Percentiles rank a stretch among this genome's conserved stretches.
These are phyloP conservation scores for Caerostris extrusa DNA, from an alignment of 1,140 invertebrate species.

Conservation along the genomic window DNA sequence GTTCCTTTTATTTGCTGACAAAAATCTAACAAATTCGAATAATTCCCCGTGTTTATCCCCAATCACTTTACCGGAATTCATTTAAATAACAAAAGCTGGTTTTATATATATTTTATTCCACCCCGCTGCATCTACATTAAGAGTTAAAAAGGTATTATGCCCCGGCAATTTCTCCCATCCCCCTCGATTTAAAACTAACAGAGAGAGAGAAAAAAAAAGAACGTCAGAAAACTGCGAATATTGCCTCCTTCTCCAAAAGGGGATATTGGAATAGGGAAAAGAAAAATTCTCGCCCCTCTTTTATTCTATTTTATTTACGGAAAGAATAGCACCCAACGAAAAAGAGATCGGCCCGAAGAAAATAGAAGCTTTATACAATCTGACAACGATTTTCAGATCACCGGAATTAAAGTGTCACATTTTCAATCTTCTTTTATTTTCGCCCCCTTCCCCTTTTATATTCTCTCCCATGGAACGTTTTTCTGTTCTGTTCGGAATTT, in stretches of 20 bases:
- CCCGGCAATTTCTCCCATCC: neutral
- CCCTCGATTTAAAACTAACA: neutral
- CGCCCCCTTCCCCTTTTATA: neutral
- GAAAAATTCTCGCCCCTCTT: constrained; percentile 11
- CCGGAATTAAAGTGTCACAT: constrained; percentile 76
- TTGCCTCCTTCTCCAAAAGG: constrained; percentile 56
- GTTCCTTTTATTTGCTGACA: constrained; percentile 5
- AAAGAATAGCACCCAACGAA: constrained; percentile 42
- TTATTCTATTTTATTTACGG: constrained; percentile 73
- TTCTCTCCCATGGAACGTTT: neutral
- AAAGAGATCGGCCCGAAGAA: constrained; percentile 33
- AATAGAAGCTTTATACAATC: constrained; percentile 77
- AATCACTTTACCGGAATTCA: constrained; percentile 44
- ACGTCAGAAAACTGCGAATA: constrained; percentile 7
- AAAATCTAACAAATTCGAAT: constrained; percentile 39
- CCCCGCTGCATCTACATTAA: neutral
- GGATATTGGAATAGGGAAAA: constrained; percentile 69
- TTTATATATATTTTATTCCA: constrained; percentile 7
- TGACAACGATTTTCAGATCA: constrained; percentile 77
- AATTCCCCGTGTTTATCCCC: constrained; percentile 27
- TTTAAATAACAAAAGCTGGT: constrained; percentile 64
- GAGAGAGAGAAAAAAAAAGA: neutral
- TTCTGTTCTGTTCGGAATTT: neutral
- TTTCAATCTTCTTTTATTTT: constrained; percentile 69
- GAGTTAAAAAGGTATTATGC: constrained; percentile 72